Base-by-base conservation (phyloP, 2,113 vertebrate genomes). In the Bostrychus sinensis region DNA sequence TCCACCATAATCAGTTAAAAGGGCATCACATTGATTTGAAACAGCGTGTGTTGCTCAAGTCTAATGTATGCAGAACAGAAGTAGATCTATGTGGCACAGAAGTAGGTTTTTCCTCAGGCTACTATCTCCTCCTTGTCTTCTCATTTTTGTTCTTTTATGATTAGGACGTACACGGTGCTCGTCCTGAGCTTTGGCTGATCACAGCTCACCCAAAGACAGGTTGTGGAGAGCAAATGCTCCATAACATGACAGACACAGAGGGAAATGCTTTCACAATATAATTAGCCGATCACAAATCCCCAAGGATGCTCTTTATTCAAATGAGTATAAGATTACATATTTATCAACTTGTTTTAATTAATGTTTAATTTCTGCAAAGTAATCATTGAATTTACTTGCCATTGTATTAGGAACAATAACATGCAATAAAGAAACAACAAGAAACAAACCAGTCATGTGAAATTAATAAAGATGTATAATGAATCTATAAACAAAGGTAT, bases 171-270 rank as follows among this genome's bases (percentile, higher is more conserved):
- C 50, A 66, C 23, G 46, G 22, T 72, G 53, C 65, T 50, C 55
- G 70, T 77, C 64, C 55, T 59, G 66, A 76, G 72, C 69, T 71
- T 81, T 72, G 50, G 41, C 77, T 71, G 58, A 83, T 76, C 81
- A 78, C 53, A 76, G 70, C 54, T 39, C 48, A 7, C 84, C 70
- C 55, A 62, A 74, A 77, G 81, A 63, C 70, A 66, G 71, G 63
- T 62, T 73, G 50, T 65, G 38, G 68, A 71, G 73, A 68, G 53
- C 30, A 62, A 75, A 68, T 34, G 51, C 53, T 63, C 7, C 17
- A 60, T 66, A 58, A 50, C 50, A 5, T 70, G 77, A 82, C 26
- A 55, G 38, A 70, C 6, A 37, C 30, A 19, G 10, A 14, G 66
- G 62, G 41, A 56, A 61, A 71, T 16, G 66, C 19, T 19, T 19